A percentile compares a stretch with the other conserved stretches of the same genome.
phyloP scores from a whole-genome alignment of 2,797 vertebrate species.

The Adrianichthys oophorus region DNA sequence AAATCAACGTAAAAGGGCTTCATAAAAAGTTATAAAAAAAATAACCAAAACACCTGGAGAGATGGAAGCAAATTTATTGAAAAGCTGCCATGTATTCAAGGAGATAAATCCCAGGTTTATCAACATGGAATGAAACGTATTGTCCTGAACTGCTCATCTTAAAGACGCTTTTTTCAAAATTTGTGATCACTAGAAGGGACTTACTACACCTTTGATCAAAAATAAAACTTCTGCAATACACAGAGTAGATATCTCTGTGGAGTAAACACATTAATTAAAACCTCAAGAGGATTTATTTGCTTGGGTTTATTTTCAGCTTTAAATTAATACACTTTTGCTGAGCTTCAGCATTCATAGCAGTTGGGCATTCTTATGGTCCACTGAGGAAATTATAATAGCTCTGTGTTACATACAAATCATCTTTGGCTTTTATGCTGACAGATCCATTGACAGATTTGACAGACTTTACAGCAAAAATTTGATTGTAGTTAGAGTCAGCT shows the following conservation, averaged over 20 bases:
- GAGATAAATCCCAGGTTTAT: background rate
- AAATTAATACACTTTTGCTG: background rate
- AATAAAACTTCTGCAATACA: background rate
- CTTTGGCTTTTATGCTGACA: too few species aligned
- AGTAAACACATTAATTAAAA: too few species aligned
- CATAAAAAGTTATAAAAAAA: background rate
- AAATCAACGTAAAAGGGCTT: background rate
- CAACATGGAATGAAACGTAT: background rate
- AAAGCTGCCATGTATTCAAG: background rate
- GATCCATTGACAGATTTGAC: too few species aligned
- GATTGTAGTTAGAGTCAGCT: too few species aligned
- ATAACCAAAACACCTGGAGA: background rate
- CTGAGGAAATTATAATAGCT: background rate
- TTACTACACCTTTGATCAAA: conserved; percentile 6
- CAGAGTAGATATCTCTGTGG: too few species aligned
- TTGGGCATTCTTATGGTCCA: background rate
- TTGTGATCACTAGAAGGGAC: conserved; percentile 1
- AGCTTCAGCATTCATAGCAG: background rate
- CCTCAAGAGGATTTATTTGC: background rate
- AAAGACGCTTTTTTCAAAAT: background rate
- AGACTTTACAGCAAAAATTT: too few species aligned
- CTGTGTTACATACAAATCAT: too few species aligned
- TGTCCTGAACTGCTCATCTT: background rate
- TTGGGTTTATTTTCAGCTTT: background rate
- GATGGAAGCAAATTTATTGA: background rate